Base-by-base conservation (phyloP, 1,140 invertebrate species). In the Ganaspis sp. region DNA sequence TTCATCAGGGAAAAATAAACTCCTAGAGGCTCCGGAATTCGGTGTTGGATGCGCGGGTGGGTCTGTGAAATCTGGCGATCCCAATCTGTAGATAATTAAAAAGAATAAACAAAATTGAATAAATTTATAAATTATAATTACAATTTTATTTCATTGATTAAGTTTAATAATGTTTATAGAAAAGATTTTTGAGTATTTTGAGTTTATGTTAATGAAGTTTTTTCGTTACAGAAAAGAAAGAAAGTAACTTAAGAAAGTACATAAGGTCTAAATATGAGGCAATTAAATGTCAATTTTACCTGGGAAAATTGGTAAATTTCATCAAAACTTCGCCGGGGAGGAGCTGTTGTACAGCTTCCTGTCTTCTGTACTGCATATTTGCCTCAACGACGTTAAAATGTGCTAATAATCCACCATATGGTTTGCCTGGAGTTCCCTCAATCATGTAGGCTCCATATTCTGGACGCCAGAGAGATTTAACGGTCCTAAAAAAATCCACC, bases 391-490 rank as follows among this genome's bases (percentile, higher is more conserved):
- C 94, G 90, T 99, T 99, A 87, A 99, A 99, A 92, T 99, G 97
- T 6, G 97, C 97, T 82, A 99, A 92, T 12, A 98, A 92, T 1
- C 97, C 97, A 34, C 97, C 97, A 86, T 98, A 98, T 0, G 99
- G 99, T 86, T 97, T 95, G 9, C 99, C 99, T 17, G 99, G 99
- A 1, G 98, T 99, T n/a, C 99, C 99, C 92, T 99, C 99, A 69
- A 99, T 94, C 98, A 99, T 99, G 86, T 99, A 99, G 69, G 96
- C 95, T 29, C 97, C 98, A 93, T 99, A 99, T 92, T 99, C 99
- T 17, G 98, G 99, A 70, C 97, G 93, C 99, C 99, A 99, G 19
- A 98, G 89, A 4, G 96, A 98, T 86, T 97, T 97, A 6, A 96
- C 95, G 85, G 94, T 92, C 77, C 93, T 92, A 78, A 74, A 87